Evolutionary conservation across 2,888 invertebrate genomes (phyloP).

Genomic region (Sclerodermus sp.): DNA sequence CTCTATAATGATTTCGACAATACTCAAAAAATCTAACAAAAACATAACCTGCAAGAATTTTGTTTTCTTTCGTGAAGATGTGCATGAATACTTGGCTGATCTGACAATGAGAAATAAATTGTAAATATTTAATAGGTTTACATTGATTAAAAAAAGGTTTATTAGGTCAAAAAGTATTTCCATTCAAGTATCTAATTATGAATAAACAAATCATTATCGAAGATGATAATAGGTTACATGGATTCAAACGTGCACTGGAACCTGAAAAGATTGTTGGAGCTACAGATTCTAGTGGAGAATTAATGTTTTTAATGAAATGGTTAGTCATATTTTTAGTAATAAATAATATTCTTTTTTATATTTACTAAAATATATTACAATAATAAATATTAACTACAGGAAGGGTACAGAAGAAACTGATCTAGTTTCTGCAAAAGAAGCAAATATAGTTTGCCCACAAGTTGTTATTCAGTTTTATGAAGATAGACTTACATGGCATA

Average conservation of each 20-base stretch:
- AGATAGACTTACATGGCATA: constrained; percentile 85
- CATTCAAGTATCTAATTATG: background rate
- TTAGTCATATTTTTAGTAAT: constrained; percentile 47
- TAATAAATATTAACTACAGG: constrained; percentile 50
- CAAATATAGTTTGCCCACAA: constrained; percentile 70
- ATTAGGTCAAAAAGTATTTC: too few species aligned
- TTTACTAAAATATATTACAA: background rate
- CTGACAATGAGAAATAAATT: too few species aligned
- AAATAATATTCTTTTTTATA: constrained; percentile 5
- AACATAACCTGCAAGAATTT: too few species aligned
- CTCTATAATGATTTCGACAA: too few species aligned
- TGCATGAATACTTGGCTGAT: too few species aligned
- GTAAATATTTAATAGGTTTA: too few species aligned
- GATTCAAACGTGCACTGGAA: constrained; percentile 76
- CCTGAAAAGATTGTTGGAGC: constrained; percentile 89
- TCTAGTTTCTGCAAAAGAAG: constrained; percentile 68
- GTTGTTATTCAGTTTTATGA: constrained; percentile 73
- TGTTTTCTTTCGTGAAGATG: too few species aligned
- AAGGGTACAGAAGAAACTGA: constrained; percentile 70
- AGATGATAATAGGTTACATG: constrained; percentile 69
- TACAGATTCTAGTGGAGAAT: constrained; percentile 83
- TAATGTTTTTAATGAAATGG: constrained; percentile 92
- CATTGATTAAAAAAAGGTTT: too few species aligned
- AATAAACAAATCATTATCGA: constrained; percentile 34
- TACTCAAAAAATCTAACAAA: too few species aligned